These are phyloP conservation scores for Lasioglossum lativentre DNA, from an alignment of 2,888 invertebrate species.

Conservation along the genomic window DNA sequence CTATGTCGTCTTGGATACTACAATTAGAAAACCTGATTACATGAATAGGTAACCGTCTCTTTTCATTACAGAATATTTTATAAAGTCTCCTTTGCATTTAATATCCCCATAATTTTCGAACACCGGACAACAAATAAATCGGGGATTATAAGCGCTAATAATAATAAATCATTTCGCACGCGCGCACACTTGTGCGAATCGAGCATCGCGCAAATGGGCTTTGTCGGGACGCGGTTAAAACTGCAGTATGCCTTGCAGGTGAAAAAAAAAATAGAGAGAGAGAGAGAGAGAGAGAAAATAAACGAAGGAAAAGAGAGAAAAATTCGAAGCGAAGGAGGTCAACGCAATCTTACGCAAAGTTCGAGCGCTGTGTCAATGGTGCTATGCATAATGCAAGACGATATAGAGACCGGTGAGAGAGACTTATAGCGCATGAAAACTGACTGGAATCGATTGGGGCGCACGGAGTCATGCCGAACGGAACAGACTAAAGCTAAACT, in stretches of 20 bases:
- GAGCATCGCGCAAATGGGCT: not conserved
- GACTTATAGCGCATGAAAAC: constrained; percentile 27
- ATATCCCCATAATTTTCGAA: not conserved
- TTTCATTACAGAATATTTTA: not conserved
- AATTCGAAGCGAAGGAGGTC: not conserved
- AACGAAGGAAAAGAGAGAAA: not conserved
- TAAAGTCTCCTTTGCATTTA: too few relatives aligned
- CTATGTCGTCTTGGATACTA: too few relatives aligned
- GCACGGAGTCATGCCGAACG: not conserved
- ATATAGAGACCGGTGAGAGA: not conserved
- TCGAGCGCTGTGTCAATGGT: constrained; percentile 9
- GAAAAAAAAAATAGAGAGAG: not conserved
- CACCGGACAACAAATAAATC: not conserved
- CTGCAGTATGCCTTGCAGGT: not conserved
- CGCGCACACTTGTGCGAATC: not conserved
- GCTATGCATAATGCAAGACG: constrained; percentile 1
- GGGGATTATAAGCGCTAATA: not conserved
- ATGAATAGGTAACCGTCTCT: not conserved
- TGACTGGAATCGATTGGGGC: constrained; percentile 33
- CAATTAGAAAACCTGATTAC: not conserved
- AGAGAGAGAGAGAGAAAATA: too few relatives aligned
- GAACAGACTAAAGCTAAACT: not conserved
- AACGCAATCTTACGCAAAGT: constrained; percentile 20
- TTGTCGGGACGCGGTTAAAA: constrained; percentile 24
- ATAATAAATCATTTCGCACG: not conserved